Evolutionary conservation across 2,113 vertebrate genomes (phyloP).

Genomic region (Cygnus atratus): DNA sequence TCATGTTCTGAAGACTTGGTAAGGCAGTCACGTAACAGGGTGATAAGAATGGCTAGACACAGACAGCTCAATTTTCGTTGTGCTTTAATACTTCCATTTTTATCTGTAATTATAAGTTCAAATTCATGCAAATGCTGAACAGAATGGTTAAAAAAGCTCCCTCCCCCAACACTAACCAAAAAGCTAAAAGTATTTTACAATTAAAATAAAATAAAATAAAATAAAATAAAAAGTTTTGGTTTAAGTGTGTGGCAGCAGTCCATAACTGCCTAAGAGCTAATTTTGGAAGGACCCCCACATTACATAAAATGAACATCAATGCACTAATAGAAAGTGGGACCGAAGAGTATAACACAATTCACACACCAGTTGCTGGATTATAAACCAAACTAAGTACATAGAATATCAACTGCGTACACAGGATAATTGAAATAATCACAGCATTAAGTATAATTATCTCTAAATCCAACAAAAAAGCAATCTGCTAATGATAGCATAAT

Average conservation of each 20-base stretch:
- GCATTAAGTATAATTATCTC: not conserved
- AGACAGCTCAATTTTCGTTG: not conserved
- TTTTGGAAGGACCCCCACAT: not conserved
- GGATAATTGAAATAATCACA: constrained; percentile 17
- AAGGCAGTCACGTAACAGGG: not conserved
- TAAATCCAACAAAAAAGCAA: not conserved
- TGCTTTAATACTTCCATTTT: not conserved
- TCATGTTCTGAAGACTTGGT: not conserved
- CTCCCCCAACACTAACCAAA: not conserved
- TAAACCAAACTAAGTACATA: not conserved
- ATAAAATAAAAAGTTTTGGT: not conserved
- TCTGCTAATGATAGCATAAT: not conserved
- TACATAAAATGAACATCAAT: not conserved
- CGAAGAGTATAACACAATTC: not conserved
- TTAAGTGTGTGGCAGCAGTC: not conserved
- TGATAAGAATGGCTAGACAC: not conserved
- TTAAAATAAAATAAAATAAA: no score
- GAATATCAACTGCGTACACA: not conserved
- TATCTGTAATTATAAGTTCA: not conserved
- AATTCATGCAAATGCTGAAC: not conserved
- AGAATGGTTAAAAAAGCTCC: not conserved
- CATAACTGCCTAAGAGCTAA: not conserved
- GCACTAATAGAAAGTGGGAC: not conserved
- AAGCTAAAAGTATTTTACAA: not conserved
- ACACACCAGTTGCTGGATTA: not conserved